Base-by-base conservation (phyloP, 2,113 vertebrate species). In the Bufo gargarizans region DNA sequence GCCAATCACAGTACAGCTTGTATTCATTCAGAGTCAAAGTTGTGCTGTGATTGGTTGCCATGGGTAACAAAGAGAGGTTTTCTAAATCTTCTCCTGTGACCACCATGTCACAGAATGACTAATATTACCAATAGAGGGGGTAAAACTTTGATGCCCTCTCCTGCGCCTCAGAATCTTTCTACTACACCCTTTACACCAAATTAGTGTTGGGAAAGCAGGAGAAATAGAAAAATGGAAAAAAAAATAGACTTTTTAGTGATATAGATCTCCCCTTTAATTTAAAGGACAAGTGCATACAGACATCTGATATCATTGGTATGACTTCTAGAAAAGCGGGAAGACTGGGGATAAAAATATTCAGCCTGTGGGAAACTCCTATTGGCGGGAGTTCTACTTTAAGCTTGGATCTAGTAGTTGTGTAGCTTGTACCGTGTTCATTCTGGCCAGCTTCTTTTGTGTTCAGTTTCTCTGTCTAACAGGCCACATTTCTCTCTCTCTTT, bases 401-500 rank as follows among this genome's bases (percentile, higher is more conserved):
- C 4, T 22, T 10, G 20, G 22, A 3, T 4, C 16, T 17, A 6
- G 2, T 65, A n/a, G 14, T 13, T 65, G 22, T 43, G 72, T 10
- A 49, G 45, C 45, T 47, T 76, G 16, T 76, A 45, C 43, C 33
- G 17, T 71, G 67, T 4, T 72, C 69, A 45, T 72, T 47, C 3
- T 72, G 69, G 72, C 16, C 72, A 0, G 6, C 45, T 45, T 45
- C 72, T 80, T 20, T 50, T 12, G 78, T 61, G 78, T 19, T 69
- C n/a, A 16, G 80, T 83, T 65, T 6, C n/a, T 17, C 0, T 5
- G 12, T 87, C 61, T 92, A 95, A 92, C 20, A 5, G 71, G 7
- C 91, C 69, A 89, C 91, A 90, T 89, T 81, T 95, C 93, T 90
- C 22, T 84, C 59, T 79, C 43, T 77, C 56, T 77, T 47, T 58